These are phyloP conservation scores for Tenodera sinensis DNA, from an alignment of 2,888 invertebrate genomes.

Conservation along the genomic window DNA sequence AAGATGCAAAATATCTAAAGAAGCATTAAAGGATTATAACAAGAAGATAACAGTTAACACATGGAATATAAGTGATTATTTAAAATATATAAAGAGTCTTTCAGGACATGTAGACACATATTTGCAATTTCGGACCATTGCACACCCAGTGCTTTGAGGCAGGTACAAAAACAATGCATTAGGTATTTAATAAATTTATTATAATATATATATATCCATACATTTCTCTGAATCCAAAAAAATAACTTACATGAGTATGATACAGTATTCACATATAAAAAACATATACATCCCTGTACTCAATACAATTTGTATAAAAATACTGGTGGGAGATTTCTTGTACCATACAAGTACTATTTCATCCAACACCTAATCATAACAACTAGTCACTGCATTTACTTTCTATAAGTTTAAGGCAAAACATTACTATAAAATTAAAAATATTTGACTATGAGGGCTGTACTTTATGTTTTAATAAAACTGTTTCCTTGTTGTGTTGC, in stretches of 20 bases:
- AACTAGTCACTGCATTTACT: not conserved
- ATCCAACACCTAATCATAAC: not conserved
- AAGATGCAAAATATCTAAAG: too few species aligned
- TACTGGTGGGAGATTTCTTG: not conserved
- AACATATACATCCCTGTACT: not conserved
- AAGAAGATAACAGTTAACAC: too few species aligned
- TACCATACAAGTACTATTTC: slow-evolving; percentile 1
- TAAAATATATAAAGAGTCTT: too few species aligned
- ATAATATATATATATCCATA: not conserved
- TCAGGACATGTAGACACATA: too few species aligned
- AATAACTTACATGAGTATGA: slow-evolving; percentile 5
- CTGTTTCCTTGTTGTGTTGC: too few species aligned
- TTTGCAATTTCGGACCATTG: too few species aligned
- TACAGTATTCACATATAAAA: slow-evolving; percentile 12
- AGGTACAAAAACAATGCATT: not conserved
- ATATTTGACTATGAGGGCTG: not conserved
- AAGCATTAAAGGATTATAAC: too few species aligned
- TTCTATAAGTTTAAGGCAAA: not conserved
- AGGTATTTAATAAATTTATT: too few species aligned
- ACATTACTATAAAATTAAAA: not conserved
- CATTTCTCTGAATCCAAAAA: not conserved
- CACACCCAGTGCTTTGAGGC: too few species aligned
- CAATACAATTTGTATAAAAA: not conserved
- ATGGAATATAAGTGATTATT: too few species aligned
- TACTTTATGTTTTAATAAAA: too few species aligned